phyloP scores from a whole-genome alignment of 2,888 invertebrate genomes.

The Serripes groenlandicus region DNA sequence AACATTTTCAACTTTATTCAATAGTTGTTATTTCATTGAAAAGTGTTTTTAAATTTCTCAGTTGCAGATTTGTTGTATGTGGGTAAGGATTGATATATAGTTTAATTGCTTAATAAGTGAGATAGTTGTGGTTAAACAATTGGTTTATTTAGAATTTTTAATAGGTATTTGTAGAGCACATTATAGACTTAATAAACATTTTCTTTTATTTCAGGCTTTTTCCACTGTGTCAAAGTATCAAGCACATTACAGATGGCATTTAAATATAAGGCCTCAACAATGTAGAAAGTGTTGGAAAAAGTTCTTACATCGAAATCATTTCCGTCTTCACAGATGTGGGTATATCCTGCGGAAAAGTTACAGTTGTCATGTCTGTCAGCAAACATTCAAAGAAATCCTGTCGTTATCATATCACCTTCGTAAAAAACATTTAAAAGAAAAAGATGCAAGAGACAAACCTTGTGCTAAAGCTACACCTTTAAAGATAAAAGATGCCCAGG shows the following conservation, averaged over 20 bases:
- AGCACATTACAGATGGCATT: slow-evolving; percentile 42
- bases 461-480: neutral
- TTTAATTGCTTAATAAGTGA: too few relatives aligned
- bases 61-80: too few relatives aligned
- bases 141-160: too few relatives aligned
- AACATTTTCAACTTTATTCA: too few relatives aligned
- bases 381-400: slow-evolving; percentile 25
- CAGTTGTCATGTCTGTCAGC: slow-evolving; percentile 46
- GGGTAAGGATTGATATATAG: too few relatives aligned
- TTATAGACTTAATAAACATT: neutral
- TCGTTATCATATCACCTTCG: slow-evolving; percentile 51
- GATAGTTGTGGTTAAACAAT: too few relatives aligned
- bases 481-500: neutral
- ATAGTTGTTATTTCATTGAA: too few relatives aligned
- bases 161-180: too few relatives aligned
- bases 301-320: slow-evolving; percentile 22
- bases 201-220: slow-evolving; percentile 55
- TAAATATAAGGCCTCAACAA: slow-evolving; percentile 42
- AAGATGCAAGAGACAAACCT: neutral
- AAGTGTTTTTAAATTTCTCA: too few relatives aligned
- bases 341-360: neutral
- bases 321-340: slow-evolving; percentile 21
- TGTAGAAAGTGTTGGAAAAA: slow-evolving; percentile 31
- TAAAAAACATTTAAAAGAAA: neutral
- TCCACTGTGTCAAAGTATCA: slow-evolving; percentile 39